phyloP scores from a whole-genome alignment of 1,140 invertebrate species.

The Cephus cinctus region DNA sequence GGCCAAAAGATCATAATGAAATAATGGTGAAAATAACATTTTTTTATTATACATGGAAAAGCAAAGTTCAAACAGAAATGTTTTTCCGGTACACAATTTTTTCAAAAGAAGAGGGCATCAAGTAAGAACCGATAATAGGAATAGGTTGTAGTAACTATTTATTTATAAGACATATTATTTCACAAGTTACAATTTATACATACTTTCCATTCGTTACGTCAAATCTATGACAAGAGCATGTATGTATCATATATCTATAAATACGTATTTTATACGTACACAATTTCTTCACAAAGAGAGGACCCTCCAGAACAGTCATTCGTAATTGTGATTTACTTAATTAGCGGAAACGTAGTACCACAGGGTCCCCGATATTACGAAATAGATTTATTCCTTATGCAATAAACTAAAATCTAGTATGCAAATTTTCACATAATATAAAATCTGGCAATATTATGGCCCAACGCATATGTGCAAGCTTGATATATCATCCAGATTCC shows the following conservation, averaged over 20 bases:
- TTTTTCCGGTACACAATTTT: no score
- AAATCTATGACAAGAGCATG: neutral
- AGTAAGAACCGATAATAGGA: neutral
- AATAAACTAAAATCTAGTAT: neutral
- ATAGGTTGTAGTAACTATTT: conserved; percentile 23
- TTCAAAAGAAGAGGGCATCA: no score
- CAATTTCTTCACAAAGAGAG: conserved; percentile 12
- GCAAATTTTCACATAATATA: conserved; percentile 7
- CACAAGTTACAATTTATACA: conserved; percentile 32
- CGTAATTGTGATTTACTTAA: conserved; percentile 6
- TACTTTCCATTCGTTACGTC: conserved; percentile 20
- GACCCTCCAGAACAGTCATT: conserved; percentile 5
- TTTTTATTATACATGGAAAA: no score
- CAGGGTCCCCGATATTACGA: neutral
- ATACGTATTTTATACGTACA: conserved; percentile 11
- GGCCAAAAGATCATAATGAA: no score
- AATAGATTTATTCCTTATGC: conserved; percentile 15
- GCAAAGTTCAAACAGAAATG: no score
- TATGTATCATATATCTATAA: conserved; percentile 5
- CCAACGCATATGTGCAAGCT: no score
- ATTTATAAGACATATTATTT: conserved; percentile 31
- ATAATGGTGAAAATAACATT: no score
- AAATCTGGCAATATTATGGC: conserved; percentile 6
- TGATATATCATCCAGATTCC: no score
- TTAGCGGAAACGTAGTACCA: no score